Conservation (phyloP, 2,113 vertebrate genomes). For the Oxygymnocypris stewartii region DNA sequence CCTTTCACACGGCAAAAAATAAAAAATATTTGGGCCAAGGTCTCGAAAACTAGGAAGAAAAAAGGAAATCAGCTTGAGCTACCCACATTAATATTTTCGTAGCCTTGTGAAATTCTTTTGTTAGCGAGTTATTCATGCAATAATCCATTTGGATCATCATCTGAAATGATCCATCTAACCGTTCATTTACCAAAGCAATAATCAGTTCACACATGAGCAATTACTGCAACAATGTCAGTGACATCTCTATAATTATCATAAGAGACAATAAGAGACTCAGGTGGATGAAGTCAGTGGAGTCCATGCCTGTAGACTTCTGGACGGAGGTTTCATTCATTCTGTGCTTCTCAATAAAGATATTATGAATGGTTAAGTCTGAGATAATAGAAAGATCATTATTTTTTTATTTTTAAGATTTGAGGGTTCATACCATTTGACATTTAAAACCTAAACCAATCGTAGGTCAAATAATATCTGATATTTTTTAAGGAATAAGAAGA, state of each 20-base stretch:
- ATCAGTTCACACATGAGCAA: slow-evolving; percentile 15
- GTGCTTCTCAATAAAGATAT: not conserved
- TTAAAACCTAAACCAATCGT: not conserved
- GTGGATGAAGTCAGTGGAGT: not conserved
- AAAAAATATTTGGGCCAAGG: not conserved
- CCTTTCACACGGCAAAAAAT: not conserved
- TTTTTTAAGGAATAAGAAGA: no score
- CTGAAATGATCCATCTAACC: slow-evolving; percentile 14
- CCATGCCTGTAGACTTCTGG: not conserved
- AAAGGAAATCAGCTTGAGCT: not conserved
- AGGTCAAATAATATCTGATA: no score
- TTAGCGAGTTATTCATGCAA: slow-evolving; percentile 18
- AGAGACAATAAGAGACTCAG: slow-evolving; percentile 13
- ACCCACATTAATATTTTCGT: not conserved
- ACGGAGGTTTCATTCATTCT: not conserved
- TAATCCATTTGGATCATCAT: slow-evolving; percentile 21
- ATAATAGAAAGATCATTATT: not conserved
- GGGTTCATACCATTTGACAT: not conserved
- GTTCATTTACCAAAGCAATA: slow-evolving; percentile 1
- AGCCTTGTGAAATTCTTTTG: not conserved
- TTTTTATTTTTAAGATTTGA: not conserved
- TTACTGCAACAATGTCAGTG: slow-evolving; percentile 26
- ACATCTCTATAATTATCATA: slow-evolving; percentile 15
- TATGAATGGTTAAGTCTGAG: not conserved
- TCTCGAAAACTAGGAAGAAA: not conserved